A percentile compares a stretch with the other conserved stretches of the same genome.
Conservation (phyloP, 35 echinoderm and acorn worm species). For the Lytechinus pictus region DNA sequence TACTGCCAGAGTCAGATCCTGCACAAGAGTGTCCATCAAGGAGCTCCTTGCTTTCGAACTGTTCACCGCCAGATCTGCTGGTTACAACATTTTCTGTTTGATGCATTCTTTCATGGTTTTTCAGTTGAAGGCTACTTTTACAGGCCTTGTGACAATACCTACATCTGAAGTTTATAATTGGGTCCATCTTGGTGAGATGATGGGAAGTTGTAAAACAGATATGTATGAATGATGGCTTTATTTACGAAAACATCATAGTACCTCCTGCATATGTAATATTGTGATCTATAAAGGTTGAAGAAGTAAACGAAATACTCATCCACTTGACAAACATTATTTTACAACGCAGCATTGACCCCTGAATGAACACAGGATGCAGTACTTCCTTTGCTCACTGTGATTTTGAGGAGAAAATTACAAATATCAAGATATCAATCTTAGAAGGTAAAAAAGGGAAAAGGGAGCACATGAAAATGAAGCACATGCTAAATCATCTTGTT, state of each 20-base stretch:
- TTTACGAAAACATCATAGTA: background rate
- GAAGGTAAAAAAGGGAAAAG: too few relatives aligned
- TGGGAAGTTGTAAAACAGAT: background rate
- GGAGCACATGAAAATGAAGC: too few relatives aligned
- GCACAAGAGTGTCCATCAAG: background rate
- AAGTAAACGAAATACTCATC: background rate
- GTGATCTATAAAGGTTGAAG: background rate
- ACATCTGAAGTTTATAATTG: background rate
- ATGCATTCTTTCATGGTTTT: background rate
- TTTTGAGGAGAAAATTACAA: background rate
- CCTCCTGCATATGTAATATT: background rate
- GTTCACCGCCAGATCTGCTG: background rate
- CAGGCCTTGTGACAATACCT: slow-evolving; percentile 16
- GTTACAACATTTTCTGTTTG: background rate
- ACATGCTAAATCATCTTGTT: background rate
- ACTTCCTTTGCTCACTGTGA: background rate
- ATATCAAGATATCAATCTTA: background rate
- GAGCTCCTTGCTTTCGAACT: background rate
- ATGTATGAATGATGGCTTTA: background rate
- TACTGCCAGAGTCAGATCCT: background rate
- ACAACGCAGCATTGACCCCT: background rate
- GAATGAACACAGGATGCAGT: background rate
- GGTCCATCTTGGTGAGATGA: background rate
- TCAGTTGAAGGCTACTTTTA: background rate
- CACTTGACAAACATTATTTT: background rate